Conservation (phyloP, 2,113 vertebrate genomes). For the Percopsis transmontana region DNA sequence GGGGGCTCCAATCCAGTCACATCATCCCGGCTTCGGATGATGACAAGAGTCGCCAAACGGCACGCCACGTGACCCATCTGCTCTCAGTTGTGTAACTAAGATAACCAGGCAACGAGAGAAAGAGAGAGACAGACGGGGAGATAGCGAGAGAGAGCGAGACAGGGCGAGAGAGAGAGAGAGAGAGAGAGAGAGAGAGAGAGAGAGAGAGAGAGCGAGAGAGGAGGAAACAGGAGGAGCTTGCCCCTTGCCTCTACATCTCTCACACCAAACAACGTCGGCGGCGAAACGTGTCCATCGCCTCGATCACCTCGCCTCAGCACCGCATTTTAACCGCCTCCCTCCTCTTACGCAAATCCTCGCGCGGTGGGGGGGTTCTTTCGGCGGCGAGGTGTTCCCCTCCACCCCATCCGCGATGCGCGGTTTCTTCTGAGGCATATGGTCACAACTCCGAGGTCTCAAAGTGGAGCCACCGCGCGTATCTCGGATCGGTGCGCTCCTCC, state of each 20-base stretch:
- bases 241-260: slow-evolving; percentile 42
- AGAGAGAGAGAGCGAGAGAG: slow-evolving; percentile 12
- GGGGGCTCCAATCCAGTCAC: no score
- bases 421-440: slow-evolving; percentile 70
- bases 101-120: slow-evolving; percentile 58
- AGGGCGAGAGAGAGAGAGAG: slow-evolving; percentile 27
- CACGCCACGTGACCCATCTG: slow-evolving; percentile 48
- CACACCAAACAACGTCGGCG: slow-evolving; percentile 64
- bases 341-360: no score
- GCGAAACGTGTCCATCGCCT: slow-evolving; percentile 51
- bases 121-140: slow-evolving; percentile 14
- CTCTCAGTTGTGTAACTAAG: slow-evolving; percentile 54
- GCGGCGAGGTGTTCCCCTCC: neutral
- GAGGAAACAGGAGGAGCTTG: slow-evolving; percentile 59
- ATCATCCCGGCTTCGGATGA: no score
- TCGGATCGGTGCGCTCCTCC: slow-evolving; percentile 83
- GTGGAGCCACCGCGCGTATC: slow-evolving; percentile 81
- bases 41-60: neutral
- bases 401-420: slow-evolving; percentile 19
- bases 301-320: neutral
- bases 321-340: neutral
- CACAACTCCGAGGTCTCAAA: slow-evolving; percentile 75
- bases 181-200: slow-evolving; percentile 14
- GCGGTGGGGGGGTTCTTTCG: neutral
- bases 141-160: slow-evolving; percentile 18